phyloP scores from a whole-genome alignment of 2,797 vertebrate species.

The Premnoplex brunnescens region DNA sequence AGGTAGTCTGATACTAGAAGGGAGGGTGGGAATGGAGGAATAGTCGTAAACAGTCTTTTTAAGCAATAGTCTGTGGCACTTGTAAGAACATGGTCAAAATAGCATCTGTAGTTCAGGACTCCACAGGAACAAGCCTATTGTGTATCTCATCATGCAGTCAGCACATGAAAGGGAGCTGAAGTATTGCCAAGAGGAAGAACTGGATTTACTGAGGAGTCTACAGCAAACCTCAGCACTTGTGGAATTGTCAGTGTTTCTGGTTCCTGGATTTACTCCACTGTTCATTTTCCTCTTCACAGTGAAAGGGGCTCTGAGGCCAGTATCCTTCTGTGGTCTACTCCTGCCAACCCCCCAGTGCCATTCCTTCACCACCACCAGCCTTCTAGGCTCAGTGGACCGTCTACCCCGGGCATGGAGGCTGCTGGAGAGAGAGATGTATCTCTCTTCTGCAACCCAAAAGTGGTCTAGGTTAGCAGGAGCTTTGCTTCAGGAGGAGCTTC shows the following conservation, averaged over 20 bases:
- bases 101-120: not conserved
- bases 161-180: not conserved
- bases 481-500: not conserved
- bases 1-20: not conserved
- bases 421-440: not conserved
- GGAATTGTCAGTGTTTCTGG: not conserved
- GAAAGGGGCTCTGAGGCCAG: rapidly evolving
- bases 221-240: not conserved
- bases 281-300: not conserved
- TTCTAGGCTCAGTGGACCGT: not conserved
- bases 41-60: not conserved
- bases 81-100: not conserved
- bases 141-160: rapidly evolving
- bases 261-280: not conserved
- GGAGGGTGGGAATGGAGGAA: not conserved
- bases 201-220: not conserved
- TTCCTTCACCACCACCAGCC: not conserved
- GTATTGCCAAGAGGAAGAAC: not conserved
- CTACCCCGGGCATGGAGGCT: rapidly evolving
- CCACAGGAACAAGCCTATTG: not conserved
- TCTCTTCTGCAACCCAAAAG: not conserved
- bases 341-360: not conserved
- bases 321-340: not conserved
- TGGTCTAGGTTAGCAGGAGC: not conserved
- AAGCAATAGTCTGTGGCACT: not conserved